These are phyloP conservation scores for Rhabdornis inornatus DNA, from an alignment of 2,113 vertebrate genomes.

Conservation along the genomic window DNA sequence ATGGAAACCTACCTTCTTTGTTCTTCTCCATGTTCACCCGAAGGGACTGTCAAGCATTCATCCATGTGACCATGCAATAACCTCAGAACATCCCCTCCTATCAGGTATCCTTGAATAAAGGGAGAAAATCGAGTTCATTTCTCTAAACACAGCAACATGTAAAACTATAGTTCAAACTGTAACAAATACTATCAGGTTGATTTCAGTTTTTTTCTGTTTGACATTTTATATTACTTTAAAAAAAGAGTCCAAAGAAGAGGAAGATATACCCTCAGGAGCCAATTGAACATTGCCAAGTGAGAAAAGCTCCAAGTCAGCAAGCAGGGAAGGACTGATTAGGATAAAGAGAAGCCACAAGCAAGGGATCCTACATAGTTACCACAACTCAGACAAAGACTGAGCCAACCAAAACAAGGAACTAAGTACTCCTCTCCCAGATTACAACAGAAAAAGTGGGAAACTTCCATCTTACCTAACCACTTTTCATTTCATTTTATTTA, in stretches of 20 bases:
- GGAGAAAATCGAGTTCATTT: background rate
- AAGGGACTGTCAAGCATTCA: constrained; percentile 94
- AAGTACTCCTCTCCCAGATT: background rate
- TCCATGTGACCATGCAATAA: constrained; percentile 96
- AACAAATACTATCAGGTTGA: background rate
- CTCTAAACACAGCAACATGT: rapidly evolving
- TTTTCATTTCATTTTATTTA: background rate
- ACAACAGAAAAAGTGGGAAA: background rate
- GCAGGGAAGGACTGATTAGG: background rate
- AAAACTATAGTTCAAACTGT: background rate
- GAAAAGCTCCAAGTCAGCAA: background rate
- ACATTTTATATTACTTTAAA: background rate
- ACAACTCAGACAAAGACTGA: background rate
- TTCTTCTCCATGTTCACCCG: constrained; percentile 90
- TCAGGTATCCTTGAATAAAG: constrained; percentile 84
- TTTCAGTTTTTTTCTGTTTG: background rate
- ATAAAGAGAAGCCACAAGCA: background rate
- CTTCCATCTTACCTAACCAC: background rate
- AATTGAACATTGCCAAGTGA: background rate
- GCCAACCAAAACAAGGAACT: background rate
- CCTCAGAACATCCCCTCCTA: constrained; percentile 92
- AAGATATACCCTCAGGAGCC: background rate
- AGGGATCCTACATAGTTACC: background rate
- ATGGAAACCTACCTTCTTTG: constrained; percentile 83
- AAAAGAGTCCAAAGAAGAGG: background rate